These are phyloP conservation scores for Labrus mixtus DNA, from an alignment of 2,113 vertebrate genomes.

Conservation along the genomic window DNA sequence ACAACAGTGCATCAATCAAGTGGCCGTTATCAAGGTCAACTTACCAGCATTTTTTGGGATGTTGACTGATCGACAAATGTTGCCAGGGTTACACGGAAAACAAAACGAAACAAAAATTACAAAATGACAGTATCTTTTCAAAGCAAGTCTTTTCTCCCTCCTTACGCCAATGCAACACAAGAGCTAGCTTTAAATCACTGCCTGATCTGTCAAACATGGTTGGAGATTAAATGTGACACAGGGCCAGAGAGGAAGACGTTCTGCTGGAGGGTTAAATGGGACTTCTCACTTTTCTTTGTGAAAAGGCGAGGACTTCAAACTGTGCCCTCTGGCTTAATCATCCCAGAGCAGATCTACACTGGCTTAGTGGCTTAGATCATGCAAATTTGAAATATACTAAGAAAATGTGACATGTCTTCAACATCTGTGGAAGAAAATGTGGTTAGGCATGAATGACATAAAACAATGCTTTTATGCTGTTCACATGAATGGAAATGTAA, in stretches of 20 bases:
- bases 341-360: conserved; percentile 7
- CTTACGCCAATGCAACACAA: conserved; percentile 48
- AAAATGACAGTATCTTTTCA: conserved; percentile 81
- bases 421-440: conserved; percentile 37
- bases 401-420: neutral
- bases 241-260: conserved; percentile 17
- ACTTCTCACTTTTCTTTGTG: conserved; percentile 1
- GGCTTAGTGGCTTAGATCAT: conserved; percentile 23
- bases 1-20: conserved; percentile 84
- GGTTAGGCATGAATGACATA: conserved; percentile 16
- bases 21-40: conserved; percentile 83
- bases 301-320: conserved; percentile 9
- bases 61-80: conserved; percentile 88
- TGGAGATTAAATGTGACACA: conserved; percentile 34
- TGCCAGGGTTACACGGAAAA: conserved; percentile 86
- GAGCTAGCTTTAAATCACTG: conserved; percentile 4
- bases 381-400: conserved; percentile 17
- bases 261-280: conserved; percentile 36
- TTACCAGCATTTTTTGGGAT: conserved; percentile 90
- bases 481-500: neutral
- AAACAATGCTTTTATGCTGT: neutral
- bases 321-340: conserved; percentile 5
- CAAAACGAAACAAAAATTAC: conserved; percentile 85
- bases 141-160: conserved; percentile 63
- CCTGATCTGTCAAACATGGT: conserved; percentile 16